These are phyloP conservation scores for Neoascia interrupta DNA, from an alignment of 2,888 invertebrate genomes.

Conservation along the genomic window DNA sequence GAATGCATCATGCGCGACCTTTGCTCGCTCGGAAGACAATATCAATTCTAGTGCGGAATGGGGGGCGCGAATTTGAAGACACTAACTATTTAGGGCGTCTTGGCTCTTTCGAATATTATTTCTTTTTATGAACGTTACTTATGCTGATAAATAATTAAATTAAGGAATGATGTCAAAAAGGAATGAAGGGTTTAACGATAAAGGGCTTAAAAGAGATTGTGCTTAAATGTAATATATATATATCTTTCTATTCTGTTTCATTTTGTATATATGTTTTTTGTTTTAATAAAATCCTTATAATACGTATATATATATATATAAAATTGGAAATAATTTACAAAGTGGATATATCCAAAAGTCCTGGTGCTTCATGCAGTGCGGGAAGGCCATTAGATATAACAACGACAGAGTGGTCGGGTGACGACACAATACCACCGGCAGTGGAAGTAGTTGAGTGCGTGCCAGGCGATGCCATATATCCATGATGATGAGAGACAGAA, in stretches of 20 bases:
- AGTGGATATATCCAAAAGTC: constrained; percentile 79
- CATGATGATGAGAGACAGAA: constrained; percentile 59
- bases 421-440: constrained; percentile 61
- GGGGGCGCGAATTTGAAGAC: constrained; percentile 44
- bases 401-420: constrained; percentile 69
- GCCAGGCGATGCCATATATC: constrained; percentile 61
- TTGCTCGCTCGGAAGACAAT: constrained; percentile 60
- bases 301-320: constrained; percentile 49
- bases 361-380: constrained; percentile 74
- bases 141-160: constrained; percentile 43
- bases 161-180: constrained; percentile 44
- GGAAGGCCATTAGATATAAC: constrained; percentile 68
- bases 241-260: constrained; percentile 32
- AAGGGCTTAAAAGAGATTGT: constrained; percentile 45
- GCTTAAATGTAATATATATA: constrained; percentile 60
- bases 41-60: constrained; percentile 43
- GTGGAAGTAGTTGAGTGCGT: constrained; percentile 58
- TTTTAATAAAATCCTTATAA: constrained; percentile 56
- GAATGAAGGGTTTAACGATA: constrained; percentile 47
- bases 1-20: too few species aligned
- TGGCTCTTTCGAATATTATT: too few species aligned
- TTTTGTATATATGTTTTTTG: constrained; percentile 13
- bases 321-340: constrained; percentile 76
- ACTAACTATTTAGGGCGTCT: constrained; percentile 26
- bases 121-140: constrained; percentile 28